Evolutionary conservation across 1,140 invertebrate species (phyloP).

Genomic region (Chelonus insularis): DNA sequence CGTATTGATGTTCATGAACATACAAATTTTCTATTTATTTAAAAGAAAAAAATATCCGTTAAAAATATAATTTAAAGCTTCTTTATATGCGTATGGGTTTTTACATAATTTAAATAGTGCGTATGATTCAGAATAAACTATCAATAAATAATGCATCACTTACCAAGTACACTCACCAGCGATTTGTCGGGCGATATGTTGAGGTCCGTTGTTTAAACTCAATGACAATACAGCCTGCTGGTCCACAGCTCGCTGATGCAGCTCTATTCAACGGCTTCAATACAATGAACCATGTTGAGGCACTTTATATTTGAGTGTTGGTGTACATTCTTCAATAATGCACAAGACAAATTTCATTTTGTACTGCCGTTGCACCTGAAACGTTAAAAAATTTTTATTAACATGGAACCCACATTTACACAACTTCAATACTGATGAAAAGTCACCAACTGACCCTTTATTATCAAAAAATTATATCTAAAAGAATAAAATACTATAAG

Average conservation of each 20-base stretch:
- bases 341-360: slow-evolving; percentile 40
- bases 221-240: slow-evolving; percentile 49
- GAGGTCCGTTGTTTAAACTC: slow-evolving; percentile 51
- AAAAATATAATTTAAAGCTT: no score
- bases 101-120: background rate
- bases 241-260: slow-evolving; percentile 18
- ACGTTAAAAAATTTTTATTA: background rate
- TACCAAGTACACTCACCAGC: background rate
- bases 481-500: no score
- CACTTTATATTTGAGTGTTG: slow-evolving; percentile 36
- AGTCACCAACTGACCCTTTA: no score
- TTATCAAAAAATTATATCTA: background rate
- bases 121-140: slow-evolving; percentile 12
- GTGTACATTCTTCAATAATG: slow-evolving; percentile 53
- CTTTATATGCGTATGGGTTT: no score
- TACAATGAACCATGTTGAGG: slow-evolving; percentile 33
- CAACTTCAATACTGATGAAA: no score
- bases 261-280: slow-evolving; percentile 29
- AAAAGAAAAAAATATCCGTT: no score
- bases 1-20: no score
- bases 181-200: slow-evolving; percentile 15
- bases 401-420: no score
- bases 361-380: background rate
- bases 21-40: no score
- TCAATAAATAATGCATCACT: slow-evolving; percentile 25